phyloP scores from a whole-genome alignment of 2,888 invertebrate genomes.

The Leptopilina myrica region DNA sequence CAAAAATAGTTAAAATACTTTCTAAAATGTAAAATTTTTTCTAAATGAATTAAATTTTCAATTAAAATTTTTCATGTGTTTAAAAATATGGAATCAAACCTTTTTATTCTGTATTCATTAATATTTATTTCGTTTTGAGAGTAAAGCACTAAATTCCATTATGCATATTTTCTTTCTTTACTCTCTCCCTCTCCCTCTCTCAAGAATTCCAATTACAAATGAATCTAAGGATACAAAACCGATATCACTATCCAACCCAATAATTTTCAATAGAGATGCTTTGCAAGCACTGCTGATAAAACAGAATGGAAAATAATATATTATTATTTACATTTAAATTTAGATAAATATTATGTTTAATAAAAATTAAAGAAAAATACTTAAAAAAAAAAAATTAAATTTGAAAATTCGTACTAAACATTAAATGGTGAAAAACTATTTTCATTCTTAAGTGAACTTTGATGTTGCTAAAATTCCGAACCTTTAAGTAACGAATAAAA shows the following conservation, averaged over 20 bases:
- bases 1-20: no score
- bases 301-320: neutral
- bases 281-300: constrained; percentile 1
- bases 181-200: neutral
- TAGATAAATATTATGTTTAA: neutral
- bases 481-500: no score
- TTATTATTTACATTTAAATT: neutral
- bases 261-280: constrained; percentile 20
- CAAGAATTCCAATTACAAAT: constrained; percentile 19
- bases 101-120: neutral
- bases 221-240: neutral
- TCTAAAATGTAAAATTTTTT: no score
- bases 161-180: neutral
- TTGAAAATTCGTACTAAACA: no score
- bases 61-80: no score
- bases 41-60: no score
- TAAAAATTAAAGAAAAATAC: neutral
- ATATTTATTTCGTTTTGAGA: neutral
- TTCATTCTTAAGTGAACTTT: no score
- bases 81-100: no score
- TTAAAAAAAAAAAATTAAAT: neutral
- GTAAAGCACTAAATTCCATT: neutral
- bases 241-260: constrained; percentile 18
- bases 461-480: no score
- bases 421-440: no score